Evolutionary conservation across 2,113 vertebrate species (phyloP).

Genomic region (Poicephalus gulielmi): DNA sequence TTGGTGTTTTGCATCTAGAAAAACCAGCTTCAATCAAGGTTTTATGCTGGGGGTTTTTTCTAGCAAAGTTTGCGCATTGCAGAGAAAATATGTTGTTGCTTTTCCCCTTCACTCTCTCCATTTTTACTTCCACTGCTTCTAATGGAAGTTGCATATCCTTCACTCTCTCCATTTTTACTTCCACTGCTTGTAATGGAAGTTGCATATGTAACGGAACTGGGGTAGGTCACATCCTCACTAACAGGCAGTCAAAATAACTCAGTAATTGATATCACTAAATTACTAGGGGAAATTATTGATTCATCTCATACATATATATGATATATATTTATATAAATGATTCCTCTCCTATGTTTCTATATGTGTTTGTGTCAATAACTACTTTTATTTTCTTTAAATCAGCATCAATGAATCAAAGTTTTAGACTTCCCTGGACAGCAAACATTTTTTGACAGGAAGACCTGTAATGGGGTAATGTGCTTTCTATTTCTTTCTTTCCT

Average conservation of each 20-base stretch:
- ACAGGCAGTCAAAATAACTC: neutral
- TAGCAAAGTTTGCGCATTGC: neutral
- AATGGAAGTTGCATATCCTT: neutral
- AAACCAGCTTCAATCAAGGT: neutral
- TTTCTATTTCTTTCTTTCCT: conserved; percentile 1
- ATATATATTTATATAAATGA: neutral
- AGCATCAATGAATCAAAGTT: neutral
- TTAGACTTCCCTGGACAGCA: neutral
- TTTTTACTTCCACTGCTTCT: neutral
- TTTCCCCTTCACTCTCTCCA: neutral
- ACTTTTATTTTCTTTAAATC: neutral
- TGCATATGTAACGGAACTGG: neutral
- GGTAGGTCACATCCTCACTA: neutral
- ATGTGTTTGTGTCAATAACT: neutral
- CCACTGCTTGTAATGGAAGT: neutral
- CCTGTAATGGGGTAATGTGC: neutral
- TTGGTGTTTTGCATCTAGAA: neutral
- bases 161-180: neutral
- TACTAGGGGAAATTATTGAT: neutral
- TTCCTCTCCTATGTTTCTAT: neutral
- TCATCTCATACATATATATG: neutral
- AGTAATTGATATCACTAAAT: neutral
- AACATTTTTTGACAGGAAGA: neutral
- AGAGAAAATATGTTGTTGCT: neutral
- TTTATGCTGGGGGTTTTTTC: neutral